Conservation (phyloP, 2,797 vertebrate species). For the Tinamus major region DNA sequence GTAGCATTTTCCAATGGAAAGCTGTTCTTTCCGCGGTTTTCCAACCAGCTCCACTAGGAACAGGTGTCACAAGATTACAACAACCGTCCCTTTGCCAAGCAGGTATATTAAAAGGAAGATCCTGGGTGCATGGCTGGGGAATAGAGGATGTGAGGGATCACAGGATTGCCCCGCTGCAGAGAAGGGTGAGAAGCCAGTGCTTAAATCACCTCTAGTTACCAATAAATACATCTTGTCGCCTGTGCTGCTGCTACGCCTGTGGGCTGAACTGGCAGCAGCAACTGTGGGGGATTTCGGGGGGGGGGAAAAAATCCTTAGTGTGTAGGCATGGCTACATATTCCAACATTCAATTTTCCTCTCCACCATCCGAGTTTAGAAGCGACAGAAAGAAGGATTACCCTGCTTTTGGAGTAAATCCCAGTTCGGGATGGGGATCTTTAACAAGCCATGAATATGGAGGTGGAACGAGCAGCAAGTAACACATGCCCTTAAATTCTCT, state of each 20-base stretch:
- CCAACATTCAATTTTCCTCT: not conserved
- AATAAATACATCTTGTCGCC: rapidly evolving
- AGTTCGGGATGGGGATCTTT: not conserved
- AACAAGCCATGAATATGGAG: not conserved
- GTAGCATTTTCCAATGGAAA: conserved; percentile 54
- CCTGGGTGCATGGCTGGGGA: not conserved
- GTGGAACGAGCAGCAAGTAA: not conserved
- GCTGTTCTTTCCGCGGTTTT: conserved; percentile 32
- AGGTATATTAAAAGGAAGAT: not conserved
- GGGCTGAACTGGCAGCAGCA: conserved; percentile 34
- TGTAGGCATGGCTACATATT: not conserved
- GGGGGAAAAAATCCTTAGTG: not conserved
- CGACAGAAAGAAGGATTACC: conserved; percentile 14
- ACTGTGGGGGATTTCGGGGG: not conserved
- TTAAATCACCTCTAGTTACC: not conserved
- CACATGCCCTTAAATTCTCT: not conserved
- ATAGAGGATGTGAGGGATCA: not conserved
- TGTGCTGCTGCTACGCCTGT: not conserved
- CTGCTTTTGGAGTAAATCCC: not conserved
- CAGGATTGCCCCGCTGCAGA: rapidly evolving
- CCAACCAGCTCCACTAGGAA: conserved; percentile 1
- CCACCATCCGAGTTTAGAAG: not conserved
- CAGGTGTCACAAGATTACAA: not conserved
- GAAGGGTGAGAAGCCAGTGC: not conserved
- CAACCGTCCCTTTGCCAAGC: not conserved